Conservation (phyloP, 2,797 vertebrate species). For the Pangasius djambal region DNA sequence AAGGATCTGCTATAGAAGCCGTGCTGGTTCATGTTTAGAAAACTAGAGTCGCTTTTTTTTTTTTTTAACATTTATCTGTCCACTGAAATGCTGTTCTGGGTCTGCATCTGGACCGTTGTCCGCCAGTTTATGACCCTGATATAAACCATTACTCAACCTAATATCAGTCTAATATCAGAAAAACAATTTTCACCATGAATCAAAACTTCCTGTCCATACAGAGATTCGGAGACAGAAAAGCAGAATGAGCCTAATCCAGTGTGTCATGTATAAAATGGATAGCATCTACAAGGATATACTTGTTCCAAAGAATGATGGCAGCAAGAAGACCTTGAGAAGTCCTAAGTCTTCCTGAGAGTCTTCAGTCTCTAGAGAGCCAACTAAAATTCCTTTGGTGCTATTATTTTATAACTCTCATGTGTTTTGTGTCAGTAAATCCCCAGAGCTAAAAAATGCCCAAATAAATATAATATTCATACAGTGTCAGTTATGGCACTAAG, state of each 20-base stretch:
- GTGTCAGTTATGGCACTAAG: background rate
- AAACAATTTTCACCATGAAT: background rate
- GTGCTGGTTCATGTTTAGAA: background rate
- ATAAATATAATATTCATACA: background rate
- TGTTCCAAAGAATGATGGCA: slow-evolving; percentile 14
- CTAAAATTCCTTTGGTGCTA: background rate
- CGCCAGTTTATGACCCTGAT: background rate
- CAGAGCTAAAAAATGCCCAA: background rate
- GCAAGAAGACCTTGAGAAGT: background rate
- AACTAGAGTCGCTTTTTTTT: background rate
- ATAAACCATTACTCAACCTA: background rate
- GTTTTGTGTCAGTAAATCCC: background rate
- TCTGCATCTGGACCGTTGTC: background rate
- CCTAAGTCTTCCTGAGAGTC: background rate
- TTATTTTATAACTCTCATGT: background rate
- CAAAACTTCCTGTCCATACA: background rate
- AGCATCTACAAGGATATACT: background rate
- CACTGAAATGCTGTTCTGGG: background rate
- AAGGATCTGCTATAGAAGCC: background rate
- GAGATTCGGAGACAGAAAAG: background rate
- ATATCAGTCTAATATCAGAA: background rate
- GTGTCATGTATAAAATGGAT: slow-evolving; percentile 20
- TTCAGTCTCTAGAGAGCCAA: background rate
- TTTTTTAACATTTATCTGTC: background rate
- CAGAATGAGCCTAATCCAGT: background rate